Base-by-base conservation (phyloP, 2,797 vertebrate species). In the Cyclopterus lumpus region DNA sequence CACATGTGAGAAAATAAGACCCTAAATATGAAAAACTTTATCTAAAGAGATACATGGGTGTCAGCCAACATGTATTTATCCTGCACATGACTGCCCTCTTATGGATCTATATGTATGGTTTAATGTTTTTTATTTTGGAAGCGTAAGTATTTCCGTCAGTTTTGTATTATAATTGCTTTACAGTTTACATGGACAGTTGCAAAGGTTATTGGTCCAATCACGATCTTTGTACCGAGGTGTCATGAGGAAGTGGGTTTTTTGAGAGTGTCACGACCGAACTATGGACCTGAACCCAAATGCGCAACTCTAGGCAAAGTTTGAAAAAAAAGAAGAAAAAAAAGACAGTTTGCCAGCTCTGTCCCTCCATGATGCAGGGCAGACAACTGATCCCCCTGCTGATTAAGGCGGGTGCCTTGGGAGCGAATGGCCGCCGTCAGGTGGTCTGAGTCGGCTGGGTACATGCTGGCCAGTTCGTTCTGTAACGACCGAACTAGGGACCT, bases 21-120 rank as follows among this genome's bases (percentile, higher is more conserved):
- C 28, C 16, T 22, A 38, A 51, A 69, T 48, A 44, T 51, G 53
- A 49, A 49, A 51, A 68, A 67, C 9, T 40, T 46, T 38, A 66
- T 78, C 26, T 69, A 5, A 48, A 64, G 42, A 59, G 14, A 76
- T 49, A 53, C 15, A 51, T 8, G 28, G 42, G 26, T 80, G 62
- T 8, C 30, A 76, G 66, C 2, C 28, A 30, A 16, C 44, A 55
- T 73, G 26, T 58, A 72, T 79, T 78, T 83, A 65, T 71, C 82
- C 71, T 91, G 68, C 75, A 84, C 80, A 77, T 87, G 84, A 86
- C 88, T 92, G 91, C 88, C 91, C 88, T 87, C 90, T 91, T 69
- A 87, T 93, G 91, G 88, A n/a, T n/a, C n/a, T 59, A 38, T 62
- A 3, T 9, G 5, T 15, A 34, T 30, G 3, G 7, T 46, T 58